These are phyloP conservation scores for Macropus fuliginosus DNA, from an alignment of 2,797 vertebrate species.

Conservation along the genomic window DNA sequence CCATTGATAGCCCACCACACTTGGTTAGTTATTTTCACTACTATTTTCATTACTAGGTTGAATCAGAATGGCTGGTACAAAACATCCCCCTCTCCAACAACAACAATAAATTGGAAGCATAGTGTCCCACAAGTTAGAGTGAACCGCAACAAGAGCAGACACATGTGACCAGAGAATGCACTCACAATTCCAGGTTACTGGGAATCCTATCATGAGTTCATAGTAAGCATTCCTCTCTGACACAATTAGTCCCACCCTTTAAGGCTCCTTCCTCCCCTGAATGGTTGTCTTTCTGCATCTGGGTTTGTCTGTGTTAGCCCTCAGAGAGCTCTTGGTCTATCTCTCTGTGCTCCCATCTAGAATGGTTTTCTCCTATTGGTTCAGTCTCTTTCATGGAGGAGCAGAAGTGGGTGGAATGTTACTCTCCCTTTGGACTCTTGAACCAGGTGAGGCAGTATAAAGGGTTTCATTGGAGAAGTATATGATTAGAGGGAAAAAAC, in stretches of 20 bases:
- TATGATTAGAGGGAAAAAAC: background rate
- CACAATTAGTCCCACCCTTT: background rate
- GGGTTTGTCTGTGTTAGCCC: background rate
- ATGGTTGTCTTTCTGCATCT: background rate
- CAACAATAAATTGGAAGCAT: background rate
- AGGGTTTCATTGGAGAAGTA: background rate
- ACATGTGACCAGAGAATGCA: background rate
- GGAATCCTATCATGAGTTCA: background rate
- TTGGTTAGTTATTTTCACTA: background rate
- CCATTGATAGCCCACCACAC: background rate
- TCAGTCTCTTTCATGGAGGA: background rate
- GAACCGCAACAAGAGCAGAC: background rate
- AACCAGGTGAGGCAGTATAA: background rate
- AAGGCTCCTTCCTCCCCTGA: background rate
- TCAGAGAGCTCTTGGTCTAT: background rate
- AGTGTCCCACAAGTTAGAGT: background rate
- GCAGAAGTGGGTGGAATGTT: background rate
- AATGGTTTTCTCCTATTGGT: background rate
- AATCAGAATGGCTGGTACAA: background rate
- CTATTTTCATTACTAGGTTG: too few species aligned
- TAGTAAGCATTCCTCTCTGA: background rate
- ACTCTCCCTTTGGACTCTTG: background rate
- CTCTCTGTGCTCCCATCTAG: background rate
- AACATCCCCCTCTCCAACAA: background rate
- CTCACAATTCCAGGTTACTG: background rate